Evolutionary conservation across 1,140 invertebrate genomes (phyloP), one percentile per base, ranked within the genome.

Genomic region (Drosophila melanica): DNA sequence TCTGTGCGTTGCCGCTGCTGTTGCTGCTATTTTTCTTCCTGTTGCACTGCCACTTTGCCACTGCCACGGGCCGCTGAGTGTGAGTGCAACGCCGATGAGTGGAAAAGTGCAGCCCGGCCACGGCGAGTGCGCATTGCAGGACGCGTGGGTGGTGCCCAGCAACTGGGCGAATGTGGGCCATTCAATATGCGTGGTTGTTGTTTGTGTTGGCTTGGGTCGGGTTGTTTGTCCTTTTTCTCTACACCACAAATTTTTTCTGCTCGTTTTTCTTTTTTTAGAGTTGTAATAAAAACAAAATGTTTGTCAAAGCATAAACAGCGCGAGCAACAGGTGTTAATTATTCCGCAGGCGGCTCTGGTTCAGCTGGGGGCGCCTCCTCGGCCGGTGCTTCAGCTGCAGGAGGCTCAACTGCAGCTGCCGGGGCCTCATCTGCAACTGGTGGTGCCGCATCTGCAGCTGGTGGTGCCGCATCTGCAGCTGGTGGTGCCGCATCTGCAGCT

Each of bases 281-380:
- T n/a, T 10, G 44, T 20, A 27, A 60, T 39, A 35, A 48, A 75
- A 59, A 71, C 74, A 60, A 69, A 68, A 62, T 60, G 63, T 64
- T 63, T 58, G 53, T 54, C 53, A 68, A 75, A 70, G 51, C 50
- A 62, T 64, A 65, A 81, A 75, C 33, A 35, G 23, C 7, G 39
- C 30, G 10, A 50, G 71, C 81, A 86, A 86, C 81, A 86, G 82
- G 81, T 86, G 79, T 12, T 64, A 44, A 45, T 51, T 75, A 77
- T 47, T 63, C 41, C 1, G 39, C 45, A 45, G 75, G 23, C 23
- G 51, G 50, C n/a, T 35, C 48, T 30, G 60, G 62, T 20, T 14
- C 75, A 6, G 48, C 14, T 66, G 62, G 27, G 3, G 53, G 4
- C 9, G 37, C 27, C 30, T 47, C 67, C 14, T n/a, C 37, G 18